phyloP scores from a whole-genome alignment of 1,140 invertebrate genomes.

The Drosophila kikkawai region DNA sequence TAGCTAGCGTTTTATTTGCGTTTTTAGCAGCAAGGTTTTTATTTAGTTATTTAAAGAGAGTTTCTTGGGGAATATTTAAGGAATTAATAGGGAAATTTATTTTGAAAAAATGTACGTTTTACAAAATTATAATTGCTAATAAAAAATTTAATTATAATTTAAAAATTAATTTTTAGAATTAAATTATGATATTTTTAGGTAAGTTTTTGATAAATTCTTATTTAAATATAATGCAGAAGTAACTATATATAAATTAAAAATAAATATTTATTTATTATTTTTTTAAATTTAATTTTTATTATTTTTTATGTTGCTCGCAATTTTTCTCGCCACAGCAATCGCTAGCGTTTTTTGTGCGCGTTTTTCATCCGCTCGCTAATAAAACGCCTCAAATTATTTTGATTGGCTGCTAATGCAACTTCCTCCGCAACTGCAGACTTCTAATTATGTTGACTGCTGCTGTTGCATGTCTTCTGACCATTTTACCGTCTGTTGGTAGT shows the following conservation, averaged over 20 bases:
- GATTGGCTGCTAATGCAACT: constrained; percentile 69
- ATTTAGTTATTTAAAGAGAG: too few relatives aligned
- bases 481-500: constrained; percentile 34
- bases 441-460: constrained; percentile 64
- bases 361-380: constrained; percentile 13
- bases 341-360: constrained; percentile 36
- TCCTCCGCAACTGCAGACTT: constrained; percentile 65
- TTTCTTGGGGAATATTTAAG: not conserved
- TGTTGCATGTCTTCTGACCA: constrained; percentile 67
- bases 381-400: constrained; percentile 51
- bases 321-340: constrained; percentile 8
- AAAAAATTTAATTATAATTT: too few relatives aligned
- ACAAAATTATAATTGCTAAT: too few relatives aligned
- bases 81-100: not conserved
- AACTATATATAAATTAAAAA: too few relatives aligned
- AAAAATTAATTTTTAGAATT: too few relatives aligned
- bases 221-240: too few relatives aligned
- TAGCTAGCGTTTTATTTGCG: too few relatives aligned
- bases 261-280: too few relatives aligned
- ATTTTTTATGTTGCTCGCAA: not conserved
- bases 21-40: too few relatives aligned
- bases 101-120: not conserved
- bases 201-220: too few relatives aligned
- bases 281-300: not conserved
- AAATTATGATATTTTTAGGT: too few relatives aligned